Evolutionary conservation across 2,113 vertebrate genomes (phyloP), one percentile per base, ranked within the genome.

Genomic region (Strigops habroptila): DNA sequence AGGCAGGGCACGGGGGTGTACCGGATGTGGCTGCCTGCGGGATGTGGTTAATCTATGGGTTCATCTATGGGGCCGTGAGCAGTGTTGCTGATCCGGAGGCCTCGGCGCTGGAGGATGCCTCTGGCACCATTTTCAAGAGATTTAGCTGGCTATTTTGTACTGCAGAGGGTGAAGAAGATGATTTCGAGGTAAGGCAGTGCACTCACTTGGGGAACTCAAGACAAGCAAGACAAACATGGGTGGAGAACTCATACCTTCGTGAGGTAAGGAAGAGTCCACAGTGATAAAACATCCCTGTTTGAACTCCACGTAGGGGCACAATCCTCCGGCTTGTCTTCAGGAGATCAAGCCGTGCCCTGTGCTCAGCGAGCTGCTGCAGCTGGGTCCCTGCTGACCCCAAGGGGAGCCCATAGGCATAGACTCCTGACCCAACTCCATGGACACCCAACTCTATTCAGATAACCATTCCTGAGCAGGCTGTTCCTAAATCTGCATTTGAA

Each of bases 341-440:
- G 17, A 62, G 39, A 13, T 37, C 4, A 52, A 52, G 55, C 57
- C 28, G 3, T 62, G 31, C 41, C 31, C 53, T 37, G 13, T 71
- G 55, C 77, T 51, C 37, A 2, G 1, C 0, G 0, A 41, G 43
- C 28, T 28, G 33, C 51, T 31, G 33, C 1, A 1, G 4, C 46
- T 24, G 64, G 21, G 33, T 55, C 27, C 44, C 43, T 91, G 70
- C 44, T 74, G 53, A 14, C 30, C 48, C 23, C 4, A 0, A 79
- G 35, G 24, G n/a, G 16, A 33, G 51, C 43, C 67, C 60, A 52
- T 63, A 71, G 73, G 21, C n/a, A 4, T 16, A 71, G 37, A 43
- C 18, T 55, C 55, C 39, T 67, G 62, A 55, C 30, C 41, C 55
- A 57, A 14, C 30, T 19, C 31, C 3, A 0, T 14, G 57, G 71